phyloP scores from a whole-genome alignment of 2,113 vertebrate genomes.

The Montifringilla adamsi region DNA sequence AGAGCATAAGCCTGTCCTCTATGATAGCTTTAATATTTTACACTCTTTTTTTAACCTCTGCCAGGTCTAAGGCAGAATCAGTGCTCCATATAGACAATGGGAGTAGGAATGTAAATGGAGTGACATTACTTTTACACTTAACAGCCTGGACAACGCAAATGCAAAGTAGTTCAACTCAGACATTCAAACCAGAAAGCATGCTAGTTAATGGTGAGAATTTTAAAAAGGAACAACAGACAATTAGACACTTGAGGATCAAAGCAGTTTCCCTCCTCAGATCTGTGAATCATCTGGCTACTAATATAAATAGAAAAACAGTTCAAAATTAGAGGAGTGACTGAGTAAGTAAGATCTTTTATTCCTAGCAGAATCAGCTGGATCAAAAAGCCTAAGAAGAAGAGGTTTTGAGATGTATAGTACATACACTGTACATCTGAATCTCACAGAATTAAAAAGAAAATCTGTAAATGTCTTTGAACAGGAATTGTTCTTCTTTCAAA shows the following conservation, averaged over 20 bases:
- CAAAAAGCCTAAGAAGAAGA: neutral
- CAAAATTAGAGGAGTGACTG: neutral
- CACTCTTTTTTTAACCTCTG: neutral
- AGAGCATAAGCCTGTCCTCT: neutral
- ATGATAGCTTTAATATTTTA: neutral
- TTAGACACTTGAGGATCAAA: neutral
- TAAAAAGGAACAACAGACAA: neutral
- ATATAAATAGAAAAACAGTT: neutral
- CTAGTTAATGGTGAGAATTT: neutral
- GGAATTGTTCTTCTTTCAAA: constrained; percentile 18
- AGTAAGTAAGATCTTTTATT: neutral
- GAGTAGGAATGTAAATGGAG: neutral
- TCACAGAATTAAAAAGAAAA: neutral
- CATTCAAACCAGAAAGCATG: neutral
- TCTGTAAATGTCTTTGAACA: neutral
- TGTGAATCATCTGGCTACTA: neutral
- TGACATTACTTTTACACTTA: neutral
- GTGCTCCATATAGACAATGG: neutral
- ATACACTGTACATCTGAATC: neutral
- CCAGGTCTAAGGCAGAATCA: neutral
- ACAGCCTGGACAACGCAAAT: neutral
- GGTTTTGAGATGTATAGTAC: neutral
- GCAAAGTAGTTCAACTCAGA: neutral
- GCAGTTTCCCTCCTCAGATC: neutral
- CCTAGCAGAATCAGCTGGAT: neutral